Percentiles rank a stretch among this genome's conserved stretches.
Conservation (phyloP, 2,888 invertebrate genomes). For the Agrotis puta region DNA sequence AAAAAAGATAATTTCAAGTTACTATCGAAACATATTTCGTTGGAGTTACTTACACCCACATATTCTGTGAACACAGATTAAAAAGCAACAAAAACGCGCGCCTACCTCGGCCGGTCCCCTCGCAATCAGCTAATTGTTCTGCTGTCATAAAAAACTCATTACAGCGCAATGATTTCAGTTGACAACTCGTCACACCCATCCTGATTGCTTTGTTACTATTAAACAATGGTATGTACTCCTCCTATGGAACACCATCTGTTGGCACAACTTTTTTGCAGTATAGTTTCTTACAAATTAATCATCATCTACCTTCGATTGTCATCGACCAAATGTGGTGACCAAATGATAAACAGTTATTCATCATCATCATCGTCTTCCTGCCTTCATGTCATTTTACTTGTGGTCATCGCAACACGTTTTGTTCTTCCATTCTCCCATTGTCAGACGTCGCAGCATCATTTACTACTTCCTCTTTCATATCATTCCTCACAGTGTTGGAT, state of each 20-base stretch:
- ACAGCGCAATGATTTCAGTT: constrained; percentile 39
- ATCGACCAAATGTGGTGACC: too few relatives aligned
- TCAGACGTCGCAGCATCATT: too few relatives aligned
- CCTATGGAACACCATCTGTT: neutral
- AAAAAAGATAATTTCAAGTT: neutral
- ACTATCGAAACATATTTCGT: neutral
- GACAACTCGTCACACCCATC: constrained; percentile 29
- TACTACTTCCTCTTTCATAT: too few relatives aligned
- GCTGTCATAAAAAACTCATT: constrained; percentile 48
- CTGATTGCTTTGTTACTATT: constrained; percentile 27
- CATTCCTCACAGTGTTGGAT: too few relatives aligned
- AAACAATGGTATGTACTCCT: neutral
- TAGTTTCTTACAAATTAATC: too few relatives aligned
- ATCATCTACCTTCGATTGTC: too few relatives aligned
- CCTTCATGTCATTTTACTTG: too few relatives aligned
- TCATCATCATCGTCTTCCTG: too few relatives aligned
- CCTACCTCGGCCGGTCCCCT: constrained; percentile 14
- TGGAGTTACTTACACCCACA: neutral
- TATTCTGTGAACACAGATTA: neutral
- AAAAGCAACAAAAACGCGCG: neutral
- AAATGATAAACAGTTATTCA: too few relatives aligned
- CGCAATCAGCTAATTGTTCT: constrained; percentile 40
- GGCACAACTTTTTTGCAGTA: neutral
- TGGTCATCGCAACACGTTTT: too few relatives aligned
- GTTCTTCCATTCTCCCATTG: too few relatives aligned